These are phyloP conservation scores for Phoxinus dragarum DNA, from an alignment of 2,797 vertebrate genomes.

Conservation along the genomic window DNA sequence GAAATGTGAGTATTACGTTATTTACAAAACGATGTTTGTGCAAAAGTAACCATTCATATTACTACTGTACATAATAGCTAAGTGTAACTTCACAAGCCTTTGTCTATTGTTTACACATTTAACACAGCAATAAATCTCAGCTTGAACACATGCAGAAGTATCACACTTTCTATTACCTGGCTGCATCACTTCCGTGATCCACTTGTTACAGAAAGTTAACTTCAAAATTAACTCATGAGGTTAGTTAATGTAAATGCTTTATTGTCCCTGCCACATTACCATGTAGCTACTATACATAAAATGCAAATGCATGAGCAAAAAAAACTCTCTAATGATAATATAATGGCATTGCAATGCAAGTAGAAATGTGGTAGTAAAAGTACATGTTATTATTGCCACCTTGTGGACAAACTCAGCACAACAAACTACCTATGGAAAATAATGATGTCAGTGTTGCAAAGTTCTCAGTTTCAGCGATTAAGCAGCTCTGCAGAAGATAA, in stretches of 20 bases:
- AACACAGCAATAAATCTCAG: background rate
- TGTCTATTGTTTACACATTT: background rate
- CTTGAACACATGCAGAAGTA: background rate
- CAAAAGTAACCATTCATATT: background rate
- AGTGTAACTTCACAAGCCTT: background rate
- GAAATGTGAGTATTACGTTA: background rate
- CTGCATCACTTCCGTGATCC: background rate
- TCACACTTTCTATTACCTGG: background rate
- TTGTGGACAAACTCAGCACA: background rate
- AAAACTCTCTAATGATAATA: background rate
- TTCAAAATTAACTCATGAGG: background rate
- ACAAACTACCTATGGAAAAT: too few species aligned
- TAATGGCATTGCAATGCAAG: background rate
- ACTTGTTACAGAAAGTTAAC: too few species aligned
- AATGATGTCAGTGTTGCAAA: too few species aligned
- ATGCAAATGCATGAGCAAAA: background rate
- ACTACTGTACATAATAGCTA: background rate
- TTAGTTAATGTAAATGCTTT: background rate
- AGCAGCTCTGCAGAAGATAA: too few species aligned
- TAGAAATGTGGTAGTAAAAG: too few species aligned
- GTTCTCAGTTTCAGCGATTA: too few species aligned
- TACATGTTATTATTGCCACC: background rate
- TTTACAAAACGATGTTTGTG: background rate
- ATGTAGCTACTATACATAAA: background rate
- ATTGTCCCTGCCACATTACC: background rate